phyloP scores from a whole-genome alignment of 2,888 invertebrate genomes.

The Stictocephala bisonia region DNA sequence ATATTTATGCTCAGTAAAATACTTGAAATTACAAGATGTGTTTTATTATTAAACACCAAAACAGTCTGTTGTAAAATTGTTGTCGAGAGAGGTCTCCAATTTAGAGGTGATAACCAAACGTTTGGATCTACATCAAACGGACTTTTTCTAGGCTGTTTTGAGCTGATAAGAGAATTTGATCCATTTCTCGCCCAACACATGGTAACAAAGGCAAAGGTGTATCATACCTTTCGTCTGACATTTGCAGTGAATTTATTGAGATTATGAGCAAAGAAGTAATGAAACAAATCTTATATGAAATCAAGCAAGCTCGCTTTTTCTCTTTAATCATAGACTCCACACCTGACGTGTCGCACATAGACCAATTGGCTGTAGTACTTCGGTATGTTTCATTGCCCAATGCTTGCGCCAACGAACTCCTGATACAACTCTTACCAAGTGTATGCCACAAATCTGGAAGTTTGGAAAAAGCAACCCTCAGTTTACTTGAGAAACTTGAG shows the following conservation, averaged over 20 bases:
- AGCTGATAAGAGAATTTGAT: conserved; percentile 22
- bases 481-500: background rate
- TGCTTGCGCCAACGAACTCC: background rate
- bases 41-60: no score
- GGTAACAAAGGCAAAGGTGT: conserved; percentile 8
- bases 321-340: background rate
- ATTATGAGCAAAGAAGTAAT: conserved; percentile 14
- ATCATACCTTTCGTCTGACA: background rate
- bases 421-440: conserved; percentile 6
- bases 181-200: conserved; percentile 7
- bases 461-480: background rate
- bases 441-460: conserved; percentile 2
- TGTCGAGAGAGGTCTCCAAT: no score
- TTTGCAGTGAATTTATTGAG: conserved; percentile 13
- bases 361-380: no score
- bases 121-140: conserved; percentile 21
- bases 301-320: background rate
- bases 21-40: no score
- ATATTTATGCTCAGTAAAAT: no score
- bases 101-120: no score
- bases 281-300: no score
- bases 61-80: background rate
- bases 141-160: background rate
- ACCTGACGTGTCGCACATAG: background rate
- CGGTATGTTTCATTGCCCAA: no score